Conservation (phyloP, 1,140 invertebrate species). For the Arctopsyche grandis region DNA sequence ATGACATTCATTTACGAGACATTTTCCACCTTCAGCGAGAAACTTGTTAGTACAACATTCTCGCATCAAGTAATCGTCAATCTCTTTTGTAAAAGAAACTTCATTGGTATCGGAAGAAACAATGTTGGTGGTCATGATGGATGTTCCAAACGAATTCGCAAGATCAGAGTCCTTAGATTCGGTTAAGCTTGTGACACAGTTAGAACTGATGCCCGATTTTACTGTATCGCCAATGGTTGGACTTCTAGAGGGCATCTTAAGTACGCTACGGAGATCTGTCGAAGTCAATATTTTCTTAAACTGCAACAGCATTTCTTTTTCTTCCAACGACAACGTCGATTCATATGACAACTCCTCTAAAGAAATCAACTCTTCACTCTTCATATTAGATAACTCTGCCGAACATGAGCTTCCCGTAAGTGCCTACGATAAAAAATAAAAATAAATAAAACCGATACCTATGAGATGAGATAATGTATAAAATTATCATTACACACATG, state of each 20-base stretch:
- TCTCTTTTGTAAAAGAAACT: neutral
- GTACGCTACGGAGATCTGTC: conserved; percentile 5
- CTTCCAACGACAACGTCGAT: neutral
- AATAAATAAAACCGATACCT: neutral
- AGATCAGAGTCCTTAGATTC: neutral
- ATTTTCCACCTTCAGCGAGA: conserved; percentile 32
- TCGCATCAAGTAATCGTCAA: neutral
- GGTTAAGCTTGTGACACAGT: neutral
- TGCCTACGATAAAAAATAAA: neutral
- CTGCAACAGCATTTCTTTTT: neutral
- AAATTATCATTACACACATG: conserved; percentile 9
- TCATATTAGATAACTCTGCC: neutral
- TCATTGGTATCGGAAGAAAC: neutral
- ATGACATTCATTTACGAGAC: conserved; percentile 15
- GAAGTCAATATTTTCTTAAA: neutral
- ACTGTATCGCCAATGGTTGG: neutral
- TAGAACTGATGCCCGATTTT: neutral
- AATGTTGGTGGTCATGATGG: neutral
- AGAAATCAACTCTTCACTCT: neutral
- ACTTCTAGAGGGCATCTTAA: neutral
- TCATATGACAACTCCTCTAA: neutral
- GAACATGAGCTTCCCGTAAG: neutral
- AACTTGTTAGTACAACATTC: conserved; percentile 19
- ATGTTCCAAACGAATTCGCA: too few species aligned
- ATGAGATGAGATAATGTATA: neutral